A percentile compares a stretch with the other conserved stretches of the same genome.
phyloP scores from a whole-genome alignment of 2,113 vertebrate species.

The Tachuris rubrigastra region DNA sequence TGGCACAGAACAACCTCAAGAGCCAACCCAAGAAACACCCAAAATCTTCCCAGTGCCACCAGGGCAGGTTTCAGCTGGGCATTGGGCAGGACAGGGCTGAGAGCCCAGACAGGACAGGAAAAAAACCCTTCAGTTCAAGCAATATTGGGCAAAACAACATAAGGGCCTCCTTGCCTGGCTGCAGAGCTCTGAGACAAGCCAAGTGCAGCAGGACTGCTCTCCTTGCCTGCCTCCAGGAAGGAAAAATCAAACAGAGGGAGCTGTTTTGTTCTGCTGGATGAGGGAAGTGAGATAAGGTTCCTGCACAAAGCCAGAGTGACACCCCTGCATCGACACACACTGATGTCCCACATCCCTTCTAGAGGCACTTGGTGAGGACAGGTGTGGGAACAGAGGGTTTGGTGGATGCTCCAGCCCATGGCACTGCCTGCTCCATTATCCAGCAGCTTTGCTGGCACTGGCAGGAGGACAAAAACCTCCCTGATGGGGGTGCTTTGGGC shows the following conservation, averaged over 20 bases:
- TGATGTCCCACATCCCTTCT: not conserved
- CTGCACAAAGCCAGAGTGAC: not conserved
- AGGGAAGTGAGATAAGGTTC: not conserved
- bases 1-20: not conserved
- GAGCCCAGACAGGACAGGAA: not conserved
- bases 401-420: not conserved
- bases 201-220: not conserved
- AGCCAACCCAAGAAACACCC: not conserved
- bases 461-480: not conserved
- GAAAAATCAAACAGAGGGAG: not conserved
- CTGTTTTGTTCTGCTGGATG: not conserved
- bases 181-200: not conserved
- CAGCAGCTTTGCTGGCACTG: not conserved
- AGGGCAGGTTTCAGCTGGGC: not conserved
- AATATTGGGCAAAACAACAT: not conserved
- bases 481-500: accelerated
- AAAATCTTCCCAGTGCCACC: not conserved
- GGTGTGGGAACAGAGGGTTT: not conserved
- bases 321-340: not conserved
- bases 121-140: not conserved
- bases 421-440: not conserved
- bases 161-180: not conserved
- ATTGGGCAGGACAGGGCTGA: too few relatives aligned
- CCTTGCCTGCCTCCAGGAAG: not conserved
- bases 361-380: not conserved